Evolutionary conservation across 2,888 invertebrate genomes (phyloP), one percentile per base, ranked within the genome.

Genomic region (Himalopsyche japonica): DNA sequence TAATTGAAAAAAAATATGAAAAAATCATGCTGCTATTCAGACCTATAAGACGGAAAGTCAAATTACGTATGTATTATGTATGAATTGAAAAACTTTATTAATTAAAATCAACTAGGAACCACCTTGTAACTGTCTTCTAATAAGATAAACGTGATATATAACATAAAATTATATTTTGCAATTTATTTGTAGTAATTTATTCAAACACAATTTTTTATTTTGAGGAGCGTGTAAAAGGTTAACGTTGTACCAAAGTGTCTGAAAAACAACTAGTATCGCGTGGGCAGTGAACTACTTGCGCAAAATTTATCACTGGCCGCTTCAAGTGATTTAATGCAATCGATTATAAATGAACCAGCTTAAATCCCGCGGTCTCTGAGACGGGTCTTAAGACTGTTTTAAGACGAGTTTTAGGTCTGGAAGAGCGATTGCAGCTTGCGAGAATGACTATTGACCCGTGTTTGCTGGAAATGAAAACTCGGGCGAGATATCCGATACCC

Each of bases 281-380:
- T 84, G 86, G 86, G 86, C 82, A 64, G 57, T 79, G 79, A 81
- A 84, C 86, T 86, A 80, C 84, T 86, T 86, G 84, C 70, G 32
- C 82, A 7, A 37, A 77, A 81, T 81, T 84, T 84, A 83, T 80
- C 70, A 12, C 70, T 43, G 27, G 20, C 30, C 76, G 48, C 37
- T 64, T 79, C 76, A 34, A 76, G 84, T 87, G 87, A 87, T 85
- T 86, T 86, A 87, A 70, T 80, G 84, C 82, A 86, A 86, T 87
- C 87, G 87, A 87, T 87, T 87, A 87, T 87, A 86, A 86, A 87
- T 86, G 86, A 86, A 86, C 85, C 85, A 76, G 83, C 78, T 82
- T 78, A 76, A 48, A 82, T 70, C 81, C 84, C 48, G 49, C 80
- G 82, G 70, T 30, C 27, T 27, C 24, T 12, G 27, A 27, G 70